A percentile compares a stretch with the other conserved stretches of the same genome.
These are phyloP conservation scores for Bombus turneri DNA, from an alignment of 1,140 invertebrate species.

Conservation along the genomic window DNA sequence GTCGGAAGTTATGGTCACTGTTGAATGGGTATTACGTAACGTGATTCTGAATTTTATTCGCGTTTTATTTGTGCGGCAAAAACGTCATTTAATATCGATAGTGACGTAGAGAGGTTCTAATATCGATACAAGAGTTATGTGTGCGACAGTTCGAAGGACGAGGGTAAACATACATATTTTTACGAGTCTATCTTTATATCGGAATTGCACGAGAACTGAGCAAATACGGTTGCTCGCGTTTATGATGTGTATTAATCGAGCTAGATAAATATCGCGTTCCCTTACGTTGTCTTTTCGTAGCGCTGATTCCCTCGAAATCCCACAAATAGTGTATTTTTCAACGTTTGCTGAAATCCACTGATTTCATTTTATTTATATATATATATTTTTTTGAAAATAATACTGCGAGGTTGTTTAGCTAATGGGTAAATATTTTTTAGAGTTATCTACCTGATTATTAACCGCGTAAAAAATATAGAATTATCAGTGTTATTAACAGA, in stretches of 20 bases:
- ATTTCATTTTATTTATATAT: neutral
- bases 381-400: neutral
- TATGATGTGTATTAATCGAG: slow-evolving; percentile 62
- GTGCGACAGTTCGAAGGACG: slow-evolving; percentile 63
- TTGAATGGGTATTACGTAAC: too few species aligned
- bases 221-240: slow-evolving; percentile 50
- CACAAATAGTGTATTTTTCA: neutral
- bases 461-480: too few species aligned
- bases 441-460: too few species aligned
- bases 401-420: neutral
- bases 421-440: too few species aligned
- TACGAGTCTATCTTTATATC: slow-evolving; percentile 51
- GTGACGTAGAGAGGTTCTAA: neutral
- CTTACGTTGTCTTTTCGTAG: slow-evolving; percentile 8
- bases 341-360: neutral
- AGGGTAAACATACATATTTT: slow-evolving; percentile 67
- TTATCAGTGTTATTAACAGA: too few species aligned
- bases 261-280: slow-evolving; percentile 52
- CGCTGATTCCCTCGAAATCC: neutral
- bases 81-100: neutral
- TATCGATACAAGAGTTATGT: slow-evolving; percentile 31
- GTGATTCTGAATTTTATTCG: neutral
- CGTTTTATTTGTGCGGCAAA: neutral
- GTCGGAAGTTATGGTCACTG: too few species aligned
- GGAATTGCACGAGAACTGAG: slow-evolving; percentile 49